Base-by-base conservation (phyloP, 2,888 invertebrate genomes). In the Chouioia cunea region DNA sequence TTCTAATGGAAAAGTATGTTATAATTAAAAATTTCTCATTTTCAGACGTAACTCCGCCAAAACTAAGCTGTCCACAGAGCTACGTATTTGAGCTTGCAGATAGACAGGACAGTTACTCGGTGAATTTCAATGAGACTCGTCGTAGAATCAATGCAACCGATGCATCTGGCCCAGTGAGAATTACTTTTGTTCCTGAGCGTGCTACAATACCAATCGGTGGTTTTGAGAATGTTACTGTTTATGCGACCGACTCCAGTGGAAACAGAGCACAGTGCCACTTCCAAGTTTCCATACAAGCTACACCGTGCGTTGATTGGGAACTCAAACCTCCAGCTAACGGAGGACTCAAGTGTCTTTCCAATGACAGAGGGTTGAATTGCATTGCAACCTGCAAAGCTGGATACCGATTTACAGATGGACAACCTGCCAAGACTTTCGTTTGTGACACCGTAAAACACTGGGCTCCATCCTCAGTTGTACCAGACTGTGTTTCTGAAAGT, bases 261-360 rank as follows among this genome's bases (percentile, higher is more conserved):
- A 97, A 97, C 82, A 91, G 92, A 77, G 97, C 96, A 0, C 91
- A 91, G 44, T 97, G 97, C 82, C 91, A 96, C 82, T 97, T 97
- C 91, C 97, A 97, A 87, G 94, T 93, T 81, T 94, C 95, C 0
- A 95, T 97, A 0, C 95, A 96, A 89, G 95, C 97, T 0, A 95
- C 96, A 0, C 94, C 95, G 15, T 98, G 98, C 80, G 96, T 97
- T 0, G 95, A 96, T 79, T 97, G 97, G 96, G 97, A 97, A 82
- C 85, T 98, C 6, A 92, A 93, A 83, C 91, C 95, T 4, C 97
- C 97, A 0, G 92, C 93, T 0, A 93, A 97, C 84, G 97, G 97
- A 56, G 93, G 92, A 58, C 88, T 97, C 36, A 95, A 96, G 81
- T 97, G 97, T 79, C 86, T 94, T 15, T 93, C 94, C 20, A 93